Conservation (phyloP, 1,140 invertebrate species). For the Acyrthosiphon pisum region DNA sequence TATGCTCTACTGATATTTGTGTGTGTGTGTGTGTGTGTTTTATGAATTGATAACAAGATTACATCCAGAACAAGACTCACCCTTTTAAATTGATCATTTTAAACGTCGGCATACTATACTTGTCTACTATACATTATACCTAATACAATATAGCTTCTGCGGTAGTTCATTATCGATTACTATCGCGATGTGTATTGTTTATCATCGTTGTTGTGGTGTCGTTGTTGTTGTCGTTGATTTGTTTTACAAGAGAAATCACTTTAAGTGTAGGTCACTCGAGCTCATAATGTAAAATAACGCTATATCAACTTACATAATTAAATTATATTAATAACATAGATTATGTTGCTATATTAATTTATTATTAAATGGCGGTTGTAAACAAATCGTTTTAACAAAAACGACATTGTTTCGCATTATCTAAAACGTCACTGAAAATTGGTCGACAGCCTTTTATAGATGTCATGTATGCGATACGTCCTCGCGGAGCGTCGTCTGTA, state of each 20-base stretch:
- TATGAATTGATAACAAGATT: neutral
- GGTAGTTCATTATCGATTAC: neutral
- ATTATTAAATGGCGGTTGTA: neutral
- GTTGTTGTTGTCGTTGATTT: neutral
- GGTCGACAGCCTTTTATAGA: neutral
- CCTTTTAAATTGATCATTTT: neutral
- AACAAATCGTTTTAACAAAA: neutral
- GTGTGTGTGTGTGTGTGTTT: neutral
- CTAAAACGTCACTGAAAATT: neutral
- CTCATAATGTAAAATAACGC: neutral
- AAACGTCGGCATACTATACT: neutral
- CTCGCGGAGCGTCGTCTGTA: too few relatives aligned
- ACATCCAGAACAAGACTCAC: neutral
- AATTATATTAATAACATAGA: slow-evolving; percentile 3
- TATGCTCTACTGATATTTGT: neutral
- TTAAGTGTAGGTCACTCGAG: slow-evolving; percentile 5
- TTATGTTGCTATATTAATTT: neutral
- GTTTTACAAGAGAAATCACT: neutral
- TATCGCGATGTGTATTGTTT: neutral
- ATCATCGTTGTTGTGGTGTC: neutral
- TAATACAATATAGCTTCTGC: neutral
- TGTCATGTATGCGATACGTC: neutral
- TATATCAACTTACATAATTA: slow-evolving; percentile 4
- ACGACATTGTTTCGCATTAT: neutral
- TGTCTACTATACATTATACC: too few relatives aligned